Evolutionary conservation across 1,140 invertebrate genomes (phyloP).

Genomic region (Plutomurus gul): DNA sequence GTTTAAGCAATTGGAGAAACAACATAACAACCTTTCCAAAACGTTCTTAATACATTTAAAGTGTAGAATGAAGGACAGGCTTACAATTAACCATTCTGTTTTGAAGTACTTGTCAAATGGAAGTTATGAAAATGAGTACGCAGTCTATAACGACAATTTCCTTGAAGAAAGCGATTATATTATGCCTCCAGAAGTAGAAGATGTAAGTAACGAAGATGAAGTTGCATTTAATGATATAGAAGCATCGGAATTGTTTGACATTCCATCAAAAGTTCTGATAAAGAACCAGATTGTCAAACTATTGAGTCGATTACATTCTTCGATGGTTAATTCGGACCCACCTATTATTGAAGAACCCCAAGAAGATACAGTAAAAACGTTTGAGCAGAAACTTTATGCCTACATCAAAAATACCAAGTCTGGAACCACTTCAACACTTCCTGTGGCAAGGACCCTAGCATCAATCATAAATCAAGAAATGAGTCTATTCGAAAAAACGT

Average conservation of each 20-base stretch:
- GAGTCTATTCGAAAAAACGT: neutral
- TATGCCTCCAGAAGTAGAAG: neutral
- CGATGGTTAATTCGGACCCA: too few relatives aligned
- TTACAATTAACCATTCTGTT: neutral
- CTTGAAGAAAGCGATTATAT: neutral
- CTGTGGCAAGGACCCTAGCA: too few relatives aligned
- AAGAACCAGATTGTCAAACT: neutral
- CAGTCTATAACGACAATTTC: neutral
- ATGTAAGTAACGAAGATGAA: neutral
- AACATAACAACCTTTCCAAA: too few relatives aligned
- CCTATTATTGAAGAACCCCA: too few relatives aligned
- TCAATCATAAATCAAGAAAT: neutral
- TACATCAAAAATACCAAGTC: too few relatives aligned
- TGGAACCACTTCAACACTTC: too few relatives aligned
- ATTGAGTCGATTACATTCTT: too few relatives aligned
- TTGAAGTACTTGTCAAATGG: neutral
- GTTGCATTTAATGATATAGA: neutral
- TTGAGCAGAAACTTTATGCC: too few relatives aligned
- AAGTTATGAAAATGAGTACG: neutral
- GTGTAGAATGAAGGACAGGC: neutral
- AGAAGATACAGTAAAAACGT: too few relatives aligned
- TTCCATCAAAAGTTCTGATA: neutral
- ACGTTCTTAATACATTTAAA: neutral
- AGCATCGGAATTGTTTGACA: neutral
- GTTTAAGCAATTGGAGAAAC: too few relatives aligned